Conservation (phyloP, 1,140 invertebrate species). For the Calephelis virginiensis region DNA sequence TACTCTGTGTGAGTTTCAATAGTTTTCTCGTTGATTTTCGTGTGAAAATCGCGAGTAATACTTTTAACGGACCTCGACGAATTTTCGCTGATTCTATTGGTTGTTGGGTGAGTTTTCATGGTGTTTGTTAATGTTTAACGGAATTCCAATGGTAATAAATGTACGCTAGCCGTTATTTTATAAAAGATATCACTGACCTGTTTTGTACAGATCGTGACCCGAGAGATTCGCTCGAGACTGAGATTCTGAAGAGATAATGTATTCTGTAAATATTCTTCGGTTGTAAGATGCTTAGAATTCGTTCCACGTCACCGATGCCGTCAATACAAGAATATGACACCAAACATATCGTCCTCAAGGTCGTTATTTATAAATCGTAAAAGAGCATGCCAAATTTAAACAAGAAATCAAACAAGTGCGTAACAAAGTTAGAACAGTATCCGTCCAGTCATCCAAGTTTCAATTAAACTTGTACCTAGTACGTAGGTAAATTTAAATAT, state of each 20-base stretch:
- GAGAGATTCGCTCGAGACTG: constrained; percentile 4
- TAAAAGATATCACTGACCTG: constrained; percentile 23
- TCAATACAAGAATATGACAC: neutral
- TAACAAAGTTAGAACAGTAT: too few relatives aligned
- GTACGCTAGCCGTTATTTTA: constrained; percentile 28
- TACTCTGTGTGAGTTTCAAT: constrained; percentile 27
- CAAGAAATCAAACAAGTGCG: too few relatives aligned
- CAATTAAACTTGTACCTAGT: too few relatives aligned
- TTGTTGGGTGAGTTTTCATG: constrained; percentile 51
- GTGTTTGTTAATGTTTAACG: constrained; percentile 39
- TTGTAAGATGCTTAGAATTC: constrained; percentile 13
- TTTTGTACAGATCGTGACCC: constrained; percentile 19
- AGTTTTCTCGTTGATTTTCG: constrained; percentile 56
- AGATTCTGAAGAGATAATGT: constrained; percentile 10
- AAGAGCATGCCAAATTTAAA: too few relatives aligned
- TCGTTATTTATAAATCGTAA: neutral
- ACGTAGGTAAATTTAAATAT: too few relatives aligned
- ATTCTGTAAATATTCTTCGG: constrained; percentile 11
- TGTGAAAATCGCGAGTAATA: constrained; percentile 48
- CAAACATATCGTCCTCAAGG: constrained; percentile 12
- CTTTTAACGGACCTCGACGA: constrained; percentile 45
- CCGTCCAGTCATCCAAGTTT: too few relatives aligned
- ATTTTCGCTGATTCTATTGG: constrained; percentile 46
- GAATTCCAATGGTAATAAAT: constrained; percentile 26
- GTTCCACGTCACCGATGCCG: constrained; percentile 12